Conservation (phyloP, 2,888 invertebrate genomes). For the Lasius platythorax region DNA sequence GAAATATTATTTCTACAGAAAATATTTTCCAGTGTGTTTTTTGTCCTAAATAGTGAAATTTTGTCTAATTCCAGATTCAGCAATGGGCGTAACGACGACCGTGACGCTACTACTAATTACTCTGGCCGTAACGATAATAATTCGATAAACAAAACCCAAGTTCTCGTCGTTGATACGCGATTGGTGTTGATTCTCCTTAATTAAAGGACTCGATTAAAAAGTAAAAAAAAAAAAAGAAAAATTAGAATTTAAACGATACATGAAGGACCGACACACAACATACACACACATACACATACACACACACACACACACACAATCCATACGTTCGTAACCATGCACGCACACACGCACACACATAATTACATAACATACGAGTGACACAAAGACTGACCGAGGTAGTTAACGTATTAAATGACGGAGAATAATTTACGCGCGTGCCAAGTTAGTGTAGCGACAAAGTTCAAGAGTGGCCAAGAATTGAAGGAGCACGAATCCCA, state of each 20-base stretch:
- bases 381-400: conserved; percentile 80
- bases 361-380: conserved; percentile 58
- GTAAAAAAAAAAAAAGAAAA: conserved; percentile 55
- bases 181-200: conserved; percentile 56
- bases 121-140: conserved; percentile 77
- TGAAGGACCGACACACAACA: background rate
- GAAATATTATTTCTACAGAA: background rate
- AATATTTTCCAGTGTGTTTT: background rate
- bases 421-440: conserved; percentile 76
- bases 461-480: conserved; percentile 52
- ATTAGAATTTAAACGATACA: conserved; percentile 36
- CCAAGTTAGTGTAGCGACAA: conserved; percentile 75
- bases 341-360: conserved; percentile 10
- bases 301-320: background rate
- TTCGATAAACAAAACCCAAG: conserved; percentile 77
- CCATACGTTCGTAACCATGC: background rate
- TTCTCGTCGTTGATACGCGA: conserved; percentile 39
- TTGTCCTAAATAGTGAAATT: conserved; percentile 22
- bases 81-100: conserved; percentile 72
- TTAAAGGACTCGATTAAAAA: conserved; percentile 64
- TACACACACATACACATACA: conserved; percentile 1
- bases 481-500: conserved; percentile 1
- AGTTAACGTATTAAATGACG: conserved; percentile 78
- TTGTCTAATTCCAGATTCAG: conserved; percentile 75
- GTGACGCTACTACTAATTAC: conserved; percentile 72